A percentile compares a stretch with the other conserved stretches of the same genome.
Evolutionary conservation across 1,140 invertebrate species (phyloP).

Genomic region (Spodoptera litura): DNA sequence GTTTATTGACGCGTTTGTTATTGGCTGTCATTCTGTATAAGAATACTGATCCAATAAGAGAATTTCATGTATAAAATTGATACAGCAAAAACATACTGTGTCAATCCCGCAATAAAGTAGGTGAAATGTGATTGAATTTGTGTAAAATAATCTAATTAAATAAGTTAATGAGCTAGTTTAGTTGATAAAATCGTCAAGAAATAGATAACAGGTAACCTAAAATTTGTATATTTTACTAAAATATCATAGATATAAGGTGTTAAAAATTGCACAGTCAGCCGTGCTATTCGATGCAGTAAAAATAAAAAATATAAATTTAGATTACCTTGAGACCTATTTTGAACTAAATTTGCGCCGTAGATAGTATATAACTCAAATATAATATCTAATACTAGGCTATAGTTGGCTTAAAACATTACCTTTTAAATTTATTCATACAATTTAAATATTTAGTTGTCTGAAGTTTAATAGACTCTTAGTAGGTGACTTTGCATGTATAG

Average conservation of each 20-base stretch:
- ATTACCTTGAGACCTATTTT: constrained; percentile 13
- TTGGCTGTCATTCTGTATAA: constrained; percentile 2
- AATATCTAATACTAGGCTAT: not conserved
- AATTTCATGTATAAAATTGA: not conserved
- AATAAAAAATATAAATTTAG: constrained; percentile 47
- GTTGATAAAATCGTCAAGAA: constrained; percentile 36
- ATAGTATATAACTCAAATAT: not conserved
- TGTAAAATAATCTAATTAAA: constrained; percentile 50
- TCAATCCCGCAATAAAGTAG: constrained; percentile 42
- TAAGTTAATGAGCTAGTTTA: constrained; percentile 52
- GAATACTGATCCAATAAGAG: not conserved
- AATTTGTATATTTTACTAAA: constrained; percentile 7
- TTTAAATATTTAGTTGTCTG: too few relatives aligned
- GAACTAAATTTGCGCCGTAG: constrained; percentile 3
- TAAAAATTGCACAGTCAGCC: constrained; percentile 44
- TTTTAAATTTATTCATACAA: not conserved
- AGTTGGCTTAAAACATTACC: not conserved
- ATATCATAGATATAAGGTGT: not conserved
- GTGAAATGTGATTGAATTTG: constrained; percentile 46
- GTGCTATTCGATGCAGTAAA: constrained; percentile 33
- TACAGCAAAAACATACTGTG: constrained; percentile 30
- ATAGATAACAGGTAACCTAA: constrained; percentile 47
- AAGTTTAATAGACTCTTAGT: not conserved
- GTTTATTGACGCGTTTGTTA: not conserved
- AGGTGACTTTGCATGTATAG: not conserved